Evolutionary conservation across 2,113 vertebrate species (phyloP), one percentile per base, ranked within the genome.

Genomic region (Heliornis fulica): DNA sequence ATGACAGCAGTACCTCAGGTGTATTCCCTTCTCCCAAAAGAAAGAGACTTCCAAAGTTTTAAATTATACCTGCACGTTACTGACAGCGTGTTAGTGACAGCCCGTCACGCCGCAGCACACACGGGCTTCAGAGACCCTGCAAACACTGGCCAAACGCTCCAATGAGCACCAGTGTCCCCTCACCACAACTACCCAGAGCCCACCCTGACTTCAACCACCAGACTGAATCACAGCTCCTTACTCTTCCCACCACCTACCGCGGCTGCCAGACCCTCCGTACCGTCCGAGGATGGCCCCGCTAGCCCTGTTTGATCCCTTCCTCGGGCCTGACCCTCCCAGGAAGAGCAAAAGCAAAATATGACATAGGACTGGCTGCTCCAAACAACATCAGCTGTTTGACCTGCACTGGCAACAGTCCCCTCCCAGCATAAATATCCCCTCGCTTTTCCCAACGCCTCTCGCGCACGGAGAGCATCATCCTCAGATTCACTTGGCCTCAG

Each of bases 351-450:
- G n/a, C 81, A 61, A 91, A 91, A 75, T 50, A 69, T 34, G 32
- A 60, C 94, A 40, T 5, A 11, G 95, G 65, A 8, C 69, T 5
- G 89, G 45, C 93, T 48, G 93, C 72, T 59, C 83, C 23, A 61
- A 29, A 19, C 28, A 71, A 40, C 34, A 1, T 60, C 91, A 87
- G 17, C 91, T 34, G 83, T 15, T 83, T 7, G 89, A 77, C 60
- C 93, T 28, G 93, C 80, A 7, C 72, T 80, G 94, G 57, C 93
- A 77, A 76, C 91, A 85, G 91, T 65, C 89, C 87, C 93, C 91
- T 97, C 94, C 95, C 94, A 92, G 89, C 4, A 36, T 38, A 57
- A 96, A 80, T 70, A 93, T 85, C 18, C 16, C 94, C 87, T 32
- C 7, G 94, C 61, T 87, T 64, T 17, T 32, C 91, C 93, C 93